Base-by-base conservation (phyloP, 1,140 invertebrate genomes). In the Ericerus pela region DNA sequence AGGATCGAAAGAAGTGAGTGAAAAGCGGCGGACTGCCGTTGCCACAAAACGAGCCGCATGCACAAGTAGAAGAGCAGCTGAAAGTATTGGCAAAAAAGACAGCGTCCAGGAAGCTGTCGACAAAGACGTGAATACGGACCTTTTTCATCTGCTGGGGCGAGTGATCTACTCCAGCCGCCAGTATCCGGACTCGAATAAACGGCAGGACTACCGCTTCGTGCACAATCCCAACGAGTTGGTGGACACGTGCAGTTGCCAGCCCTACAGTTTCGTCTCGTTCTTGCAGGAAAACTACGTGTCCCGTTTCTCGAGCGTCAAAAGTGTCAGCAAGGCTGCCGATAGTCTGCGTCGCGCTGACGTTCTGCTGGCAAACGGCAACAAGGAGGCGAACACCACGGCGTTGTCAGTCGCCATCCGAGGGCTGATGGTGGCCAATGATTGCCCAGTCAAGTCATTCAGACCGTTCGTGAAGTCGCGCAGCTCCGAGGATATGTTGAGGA, bases 81-180 rank as follows among this genome's bases (percentile, higher is more conserved):
- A 28, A 38, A 53, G 51, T 33, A 53, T 24, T 5, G 4, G 36
- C n/a, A 18, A 24, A 37, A 53, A 57, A n/a, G 43, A 57, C 41
- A 43, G 28, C 1, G 30, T 5, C 29, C 29, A 24, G n/a, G 27
- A 26, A 4, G 20, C 11, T 24, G 22, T 31, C 4, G 8, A 1
- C 18, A 26, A 28, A n/a, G 51, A 55, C 18, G 41, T 36, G 18
- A 80, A 82, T 66, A 78, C 85, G 20, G 78, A 77, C 30, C 73
- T 85, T 57, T 72, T 85, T 62, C 83, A 85, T 70, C 80, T 79
- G 0, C 69, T 85, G 8, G 84, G 84, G n/a, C 71, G 79, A 64
- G 80, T 85, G 2, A 73, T 84, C 22, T 83, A 85, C 74, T 82
- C 83, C 20, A 86, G 84, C 75, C 74, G 79, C 77, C 30, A 74